Base-by-base conservation (phyloP, 2,797 vertebrate genomes). In the Oryzias dopingdopingensis region DNA sequence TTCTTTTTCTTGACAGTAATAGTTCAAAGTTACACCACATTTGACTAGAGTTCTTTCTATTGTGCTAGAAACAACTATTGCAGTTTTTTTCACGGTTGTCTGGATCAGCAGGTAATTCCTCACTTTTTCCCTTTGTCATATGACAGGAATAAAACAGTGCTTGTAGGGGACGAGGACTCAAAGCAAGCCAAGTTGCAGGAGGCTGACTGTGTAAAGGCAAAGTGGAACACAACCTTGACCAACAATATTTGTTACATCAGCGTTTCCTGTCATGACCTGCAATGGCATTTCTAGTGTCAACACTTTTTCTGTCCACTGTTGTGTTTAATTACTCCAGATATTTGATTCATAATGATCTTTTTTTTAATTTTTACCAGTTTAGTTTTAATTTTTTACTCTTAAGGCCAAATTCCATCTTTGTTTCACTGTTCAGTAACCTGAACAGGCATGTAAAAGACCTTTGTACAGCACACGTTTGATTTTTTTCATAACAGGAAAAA, bases 181-280 rank as follows among this genome's bases (percentile, higher is more conserved):
- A 23, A 46, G 47, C 4, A 20, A 32, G 57, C 14, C 51, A 6
- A 0, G 20, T 12, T 20, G 5, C 24, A 49, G 41, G 16, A 12
- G 6, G 23, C 32, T 44, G 18, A 50, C 16, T 37, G 4, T 43
- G 18, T 16, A 17, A 13, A 41, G 44, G 26, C 46, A 17, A 64
- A 64, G 42, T 23, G 41, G 48, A 63, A 56, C 13, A 14, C 40
- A 42, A 13, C 16, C 37, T 42, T 42, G 24, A 58, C 49, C 42
- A 17, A 43, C 10, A 16, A 15, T 43, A 51, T 60, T 52, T 24
- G 20, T 17, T 40, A 41, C 42, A 41, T 46, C 4, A 17, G 16
- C 40, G 0, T 47, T 42, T 61, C 44, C 48, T 29, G 22, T 51
- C 12, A 15, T 42, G 20, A 16, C 42, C 13, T 13, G 42, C 20